Evolutionary conservation across 1,140 invertebrate genomes (phyloP).

Genomic region (Musca domestica): DNA sequence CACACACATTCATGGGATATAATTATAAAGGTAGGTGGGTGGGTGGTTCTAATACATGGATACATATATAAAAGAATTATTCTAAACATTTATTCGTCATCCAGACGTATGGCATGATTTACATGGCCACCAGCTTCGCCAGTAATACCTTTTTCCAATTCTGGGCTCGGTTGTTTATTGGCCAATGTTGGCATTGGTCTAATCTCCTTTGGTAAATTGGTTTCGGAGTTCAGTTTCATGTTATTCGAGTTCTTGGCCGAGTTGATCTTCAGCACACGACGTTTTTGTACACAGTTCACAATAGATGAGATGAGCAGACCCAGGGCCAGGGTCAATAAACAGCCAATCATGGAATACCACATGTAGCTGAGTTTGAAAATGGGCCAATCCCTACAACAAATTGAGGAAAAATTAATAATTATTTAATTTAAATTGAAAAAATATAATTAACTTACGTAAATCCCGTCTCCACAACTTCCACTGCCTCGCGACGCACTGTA

Average conservation of each 20-base stretch:
- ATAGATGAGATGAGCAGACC: constrained; percentile 70
- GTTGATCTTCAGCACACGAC: constrained; percentile 43
- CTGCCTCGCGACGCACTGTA: neutral
- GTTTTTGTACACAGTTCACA: constrained; percentile 58
- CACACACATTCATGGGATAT: neutral
- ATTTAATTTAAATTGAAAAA: no score
- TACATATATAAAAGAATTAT: neutral
- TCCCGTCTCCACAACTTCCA: constrained; percentile 22
- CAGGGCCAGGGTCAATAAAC: constrained; percentile 66
- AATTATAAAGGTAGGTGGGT: neutral
- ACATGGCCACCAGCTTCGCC: constrained; percentile 35
- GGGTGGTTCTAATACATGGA: neutral
- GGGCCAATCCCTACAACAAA: constrained; percentile 52
- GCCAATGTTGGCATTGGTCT: neutral
- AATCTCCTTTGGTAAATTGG: neutral
- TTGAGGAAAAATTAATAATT: constrained; percentile 3
- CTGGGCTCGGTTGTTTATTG: neutral
- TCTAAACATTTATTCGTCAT: constrained; percentile 35
- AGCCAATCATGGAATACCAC: constrained; percentile 74
- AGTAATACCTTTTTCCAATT: constrained; percentile 13
- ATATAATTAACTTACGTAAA: constrained; percentile 47
- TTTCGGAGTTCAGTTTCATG: neutral
- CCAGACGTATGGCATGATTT: constrained; percentile 44
- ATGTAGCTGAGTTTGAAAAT: constrained; percentile 66
- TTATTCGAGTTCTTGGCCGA: neutral